A percentile compares a stretch with the other conserved stretches of the same genome.
These are phyloP conservation scores for Fukomys damarensis DNA, from an alignment of 2,113 vertebrate genomes.

Conservation along the genomic window DNA sequence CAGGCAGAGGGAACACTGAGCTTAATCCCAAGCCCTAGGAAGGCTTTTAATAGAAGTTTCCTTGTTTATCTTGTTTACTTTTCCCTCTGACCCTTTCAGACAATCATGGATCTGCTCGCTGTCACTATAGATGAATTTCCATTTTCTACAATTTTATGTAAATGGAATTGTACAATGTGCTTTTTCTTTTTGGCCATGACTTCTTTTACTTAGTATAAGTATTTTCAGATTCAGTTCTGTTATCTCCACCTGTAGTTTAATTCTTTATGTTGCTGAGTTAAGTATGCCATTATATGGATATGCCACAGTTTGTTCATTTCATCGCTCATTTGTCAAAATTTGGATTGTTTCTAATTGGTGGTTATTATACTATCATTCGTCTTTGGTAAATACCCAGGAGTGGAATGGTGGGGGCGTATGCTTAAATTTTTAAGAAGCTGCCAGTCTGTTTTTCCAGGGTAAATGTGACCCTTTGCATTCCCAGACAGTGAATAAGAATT, in stretches of 20 bases:
- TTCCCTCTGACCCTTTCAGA: neutral
- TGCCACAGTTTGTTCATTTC: neutral
- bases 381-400: neutral
- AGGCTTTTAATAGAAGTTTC: neutral
- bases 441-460: neutral
- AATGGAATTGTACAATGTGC: neutral
- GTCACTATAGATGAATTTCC: neutral
- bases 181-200: neutral
- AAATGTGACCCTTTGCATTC: neutral
- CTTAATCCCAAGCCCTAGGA: too few relatives aligned
- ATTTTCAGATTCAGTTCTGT: neutral
- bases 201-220: neutral
- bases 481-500: neutral
- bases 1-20: too few relatives aligned
- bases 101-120: neutral
- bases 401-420: neutral
- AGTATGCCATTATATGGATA: neutral
- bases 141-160: neutral
- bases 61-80: neutral
- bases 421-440: constrained; percentile 11
- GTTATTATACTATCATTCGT: neutral
- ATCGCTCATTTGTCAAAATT: neutral
- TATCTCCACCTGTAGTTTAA: neutral
- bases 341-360: neutral
- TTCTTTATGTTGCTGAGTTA: neutral